Evolutionary conservation across 2,797 vertebrate species (phyloP), one percentile per base, ranked within the genome.

Genomic region (Semaprochilodus insignis): DNA sequence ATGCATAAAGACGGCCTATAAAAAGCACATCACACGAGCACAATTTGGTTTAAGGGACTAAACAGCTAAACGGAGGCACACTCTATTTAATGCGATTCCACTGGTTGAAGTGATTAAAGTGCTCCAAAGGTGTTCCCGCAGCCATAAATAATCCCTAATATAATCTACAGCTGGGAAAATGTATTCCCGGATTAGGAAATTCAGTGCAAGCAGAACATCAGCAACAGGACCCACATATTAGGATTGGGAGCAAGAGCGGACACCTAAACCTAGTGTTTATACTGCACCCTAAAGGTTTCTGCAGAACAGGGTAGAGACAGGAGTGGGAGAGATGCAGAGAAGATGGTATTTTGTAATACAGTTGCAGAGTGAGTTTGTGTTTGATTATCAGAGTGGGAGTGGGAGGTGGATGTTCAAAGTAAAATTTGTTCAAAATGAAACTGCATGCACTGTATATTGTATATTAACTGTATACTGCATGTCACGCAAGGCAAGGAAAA

Each of bases 1-100:
- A 84, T 82, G 82, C 69, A 82, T 70, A 77, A 85, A 78, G 78
- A 34, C 62, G 7, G 40, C 34, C 77, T 80, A 80, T 81, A 66
- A 83, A 82, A 83, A 72, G 80, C 59, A 74, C 55, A 81, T 51
- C 31, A 57, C 27, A 25, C 48, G 78, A 66, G 54, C 60, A 63
- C 77, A 80, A 74, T 75, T 78, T 70, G 48, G 57, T 81, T 81
- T 65, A 81, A 76, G 74, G 7, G 40, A 63, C 67, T 48, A 72
- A 78, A 74, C 52, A 44, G 52, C 74, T 75, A 85, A 84, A 67
- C 65, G 60, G 70, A 78, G 17, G 19, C 54, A 48, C 69, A 78
- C 62, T 75, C 25, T 60, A 60, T 55, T 83, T 77, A 44, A 83
- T 73, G 52, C 72, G 76, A 81, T 14, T 19, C 55, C 36, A 60